A percentile compares a stretch with the other conserved stretches of the same genome.
Evolutionary conservation across 2,888 invertebrate species (phyloP).

Genomic region (Altica lythri): DNA sequence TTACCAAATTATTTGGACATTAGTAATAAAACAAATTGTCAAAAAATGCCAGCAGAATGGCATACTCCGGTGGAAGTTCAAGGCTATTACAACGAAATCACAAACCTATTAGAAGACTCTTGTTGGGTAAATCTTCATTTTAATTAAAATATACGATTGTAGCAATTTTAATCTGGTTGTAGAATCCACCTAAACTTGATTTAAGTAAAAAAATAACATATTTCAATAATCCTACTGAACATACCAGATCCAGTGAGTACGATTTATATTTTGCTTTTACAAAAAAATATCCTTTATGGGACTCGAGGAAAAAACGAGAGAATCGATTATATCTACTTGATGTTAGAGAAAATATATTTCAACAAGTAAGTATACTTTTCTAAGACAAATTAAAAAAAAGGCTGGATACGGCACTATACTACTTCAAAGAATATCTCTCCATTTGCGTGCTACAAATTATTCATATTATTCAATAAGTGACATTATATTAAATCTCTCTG

Average conservation of each 20-base stretch:
- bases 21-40: too few species aligned
- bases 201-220: constrained; percentile 48
- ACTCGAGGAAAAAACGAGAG: constrained; percentile 50
- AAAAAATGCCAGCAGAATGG: constrained; percentile 16
- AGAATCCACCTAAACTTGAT: constrained; percentile 43
- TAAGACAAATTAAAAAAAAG: background rate
- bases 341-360: constrained; percentile 51
- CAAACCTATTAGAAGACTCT: constrained; percentile 4
- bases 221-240: constrained; percentile 49
- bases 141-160: background rate
- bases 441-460: background rate
- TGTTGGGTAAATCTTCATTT: constrained; percentile 14
- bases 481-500: background rate
- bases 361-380: constrained; percentile 47
- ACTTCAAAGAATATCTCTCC: too few species aligned
- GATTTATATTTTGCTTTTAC: constrained; percentile 55
- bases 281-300: constrained; percentile 51
- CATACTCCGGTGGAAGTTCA: background rate
- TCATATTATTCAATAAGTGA: too few species aligned
- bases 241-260: constrained; percentile 44
- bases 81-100: background rate
- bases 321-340: constrained; percentile 50
- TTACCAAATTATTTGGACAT: too few species aligned
- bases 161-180: background rate
- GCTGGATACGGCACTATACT: background rate